Conservation (phyloP, 2,888 invertebrate genomes). For the Conus canariensis region DNA sequence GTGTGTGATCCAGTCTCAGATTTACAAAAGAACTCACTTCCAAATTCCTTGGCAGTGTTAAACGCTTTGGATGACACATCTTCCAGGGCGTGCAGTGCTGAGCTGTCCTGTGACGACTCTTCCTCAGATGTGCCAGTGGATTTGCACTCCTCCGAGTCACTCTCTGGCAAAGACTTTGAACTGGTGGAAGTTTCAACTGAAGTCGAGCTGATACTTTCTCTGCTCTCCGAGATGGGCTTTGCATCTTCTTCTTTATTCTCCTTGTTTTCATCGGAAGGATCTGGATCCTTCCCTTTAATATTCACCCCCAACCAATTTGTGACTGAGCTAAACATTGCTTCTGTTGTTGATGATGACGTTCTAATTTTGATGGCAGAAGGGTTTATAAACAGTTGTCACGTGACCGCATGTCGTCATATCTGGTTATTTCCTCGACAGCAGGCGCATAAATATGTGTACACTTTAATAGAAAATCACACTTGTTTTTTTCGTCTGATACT, state of each 20-base stretch:
- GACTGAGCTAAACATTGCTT: conserved; percentile 69
- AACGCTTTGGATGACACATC: conserved; percentile 76
- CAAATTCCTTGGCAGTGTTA: conserved; percentile 77
- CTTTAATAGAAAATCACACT: neutral
- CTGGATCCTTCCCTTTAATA: conserved; percentile 61
- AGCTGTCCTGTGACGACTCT: conserved; percentile 56
- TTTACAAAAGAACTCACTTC: conserved; percentile 62
- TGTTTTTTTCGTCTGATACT: too few species aligned
- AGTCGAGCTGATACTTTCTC: conserved; percentile 55
- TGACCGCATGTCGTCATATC: conserved; percentile 39
- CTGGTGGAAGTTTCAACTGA: conserved; percentile 51
- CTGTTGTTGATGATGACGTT: conserved; percentile 12
- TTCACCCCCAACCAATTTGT: conserved; percentile 71
- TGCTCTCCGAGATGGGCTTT: conserved; percentile 49
- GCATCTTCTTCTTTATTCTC: conserved; percentile 52
- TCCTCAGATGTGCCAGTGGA: conserved; percentile 49
- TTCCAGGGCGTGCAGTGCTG: conserved; percentile 68
- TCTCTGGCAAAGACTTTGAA: conserved; percentile 53
- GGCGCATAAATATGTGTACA: neutral
- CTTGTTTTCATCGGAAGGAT: conserved; percentile 55
- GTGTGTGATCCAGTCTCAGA: neutral
- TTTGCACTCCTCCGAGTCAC: conserved; percentile 49
- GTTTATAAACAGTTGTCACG: conserved; percentile 52
- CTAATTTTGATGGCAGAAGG: conserved; percentile 21
- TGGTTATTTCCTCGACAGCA: neutral